A percentile compares a stretch with the other conserved stretches of the same genome.
Evolutionary conservation across 2,113 vertebrate species (phyloP).

Genomic region (Neotoma lepida): DNA sequence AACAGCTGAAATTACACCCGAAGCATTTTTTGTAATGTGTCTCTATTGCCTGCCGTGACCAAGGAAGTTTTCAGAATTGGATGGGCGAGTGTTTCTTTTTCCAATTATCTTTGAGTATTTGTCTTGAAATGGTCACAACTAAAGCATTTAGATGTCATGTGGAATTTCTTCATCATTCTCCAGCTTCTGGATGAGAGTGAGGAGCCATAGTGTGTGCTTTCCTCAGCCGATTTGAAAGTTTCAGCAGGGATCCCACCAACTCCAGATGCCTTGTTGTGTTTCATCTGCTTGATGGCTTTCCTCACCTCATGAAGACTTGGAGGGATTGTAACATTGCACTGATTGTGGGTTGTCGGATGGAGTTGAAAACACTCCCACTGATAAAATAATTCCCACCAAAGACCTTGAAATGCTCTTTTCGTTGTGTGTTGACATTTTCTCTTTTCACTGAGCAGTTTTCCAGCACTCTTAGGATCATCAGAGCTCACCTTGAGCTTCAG

Average conservation of each 20-base stretch:
- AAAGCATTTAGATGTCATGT: conserved; percentile 72
- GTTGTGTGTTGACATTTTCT: conserved; percentile 63
- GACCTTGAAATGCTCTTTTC: conserved; percentile 75
- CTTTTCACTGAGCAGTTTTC: conserved; percentile 61
- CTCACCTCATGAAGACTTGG: conserved; percentile 81
- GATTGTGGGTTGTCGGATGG: conserved; percentile 68
- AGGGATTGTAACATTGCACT: conserved; percentile 74
- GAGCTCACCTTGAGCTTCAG: conserved; percentile 18
- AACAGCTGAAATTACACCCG: background rate
- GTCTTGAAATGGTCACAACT: conserved; percentile 66
- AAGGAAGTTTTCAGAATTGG: background rate
- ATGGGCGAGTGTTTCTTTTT: background rate
- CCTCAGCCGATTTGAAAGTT: conserved; percentile 70
- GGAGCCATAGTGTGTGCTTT: conserved; percentile 72
- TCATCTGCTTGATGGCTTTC: conserved; percentile 82
- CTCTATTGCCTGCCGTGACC: background rate
- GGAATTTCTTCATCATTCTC: conserved; percentile 75
- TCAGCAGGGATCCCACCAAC: conserved; percentile 77
- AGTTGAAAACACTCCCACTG: conserved; percentile 77
- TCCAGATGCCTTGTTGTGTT: conserved; percentile 81
- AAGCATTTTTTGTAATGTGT: background rate
- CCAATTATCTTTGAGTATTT: conserved; percentile 60
- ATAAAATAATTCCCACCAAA: conserved; percentile 77
- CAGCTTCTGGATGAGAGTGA: conserved; percentile 45
- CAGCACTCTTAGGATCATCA: conserved; percentile 45